phyloP scores from a whole-genome alignment of 2,797 vertebrate genomes.

The Spea hammondii region DNA sequence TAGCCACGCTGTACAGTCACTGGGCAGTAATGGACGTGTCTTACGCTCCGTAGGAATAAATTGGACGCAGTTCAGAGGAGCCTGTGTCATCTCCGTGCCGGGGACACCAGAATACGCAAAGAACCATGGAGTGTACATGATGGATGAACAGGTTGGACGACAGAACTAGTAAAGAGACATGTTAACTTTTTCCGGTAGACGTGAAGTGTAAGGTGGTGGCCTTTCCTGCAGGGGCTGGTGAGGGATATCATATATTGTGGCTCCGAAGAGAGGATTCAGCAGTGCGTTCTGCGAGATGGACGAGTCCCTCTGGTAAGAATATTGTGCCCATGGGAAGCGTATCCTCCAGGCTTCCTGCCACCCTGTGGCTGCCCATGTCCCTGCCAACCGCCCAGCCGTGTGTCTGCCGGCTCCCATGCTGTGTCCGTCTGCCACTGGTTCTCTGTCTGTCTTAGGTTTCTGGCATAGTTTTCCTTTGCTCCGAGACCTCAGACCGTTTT shows the following conservation, averaged over 20 bases:
- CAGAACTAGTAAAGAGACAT: no score
- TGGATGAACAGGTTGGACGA: conserved; percentile 72
- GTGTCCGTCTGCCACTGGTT: conserved; percentile 42
- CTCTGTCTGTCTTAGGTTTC: conserved; percentile 75
- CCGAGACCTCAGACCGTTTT: conserved; percentile 79
- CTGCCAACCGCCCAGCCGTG: background rate
- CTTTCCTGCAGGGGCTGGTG: conserved; percentile 71
- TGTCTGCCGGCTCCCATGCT: conserved; percentile 47
- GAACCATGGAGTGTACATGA: conserved; percentile 84
- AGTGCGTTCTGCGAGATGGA: conserved; percentile 71
- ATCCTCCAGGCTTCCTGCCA: no score
- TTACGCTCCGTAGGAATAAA: conserved; percentile 62
- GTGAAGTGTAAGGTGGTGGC: background rate
- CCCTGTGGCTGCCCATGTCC: background rate
- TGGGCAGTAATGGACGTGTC: background rate
- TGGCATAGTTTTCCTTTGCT: conserved; percentile 86
- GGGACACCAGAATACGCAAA: conserved; percentile 76
- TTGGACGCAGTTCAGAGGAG: conserved; percentile 82
- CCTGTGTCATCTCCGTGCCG: conserved; percentile 80
- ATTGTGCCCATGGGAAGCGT: no score
- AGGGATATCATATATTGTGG: conserved; percentile 83
- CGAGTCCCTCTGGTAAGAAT: conserved; percentile 80
- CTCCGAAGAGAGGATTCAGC: conserved; percentile 70
- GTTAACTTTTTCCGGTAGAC: background rate
- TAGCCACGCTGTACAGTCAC: background rate